Base-by-base conservation (phyloP, 2,113 vertebrate genomes). In the Scomber scombrus region DNA sequence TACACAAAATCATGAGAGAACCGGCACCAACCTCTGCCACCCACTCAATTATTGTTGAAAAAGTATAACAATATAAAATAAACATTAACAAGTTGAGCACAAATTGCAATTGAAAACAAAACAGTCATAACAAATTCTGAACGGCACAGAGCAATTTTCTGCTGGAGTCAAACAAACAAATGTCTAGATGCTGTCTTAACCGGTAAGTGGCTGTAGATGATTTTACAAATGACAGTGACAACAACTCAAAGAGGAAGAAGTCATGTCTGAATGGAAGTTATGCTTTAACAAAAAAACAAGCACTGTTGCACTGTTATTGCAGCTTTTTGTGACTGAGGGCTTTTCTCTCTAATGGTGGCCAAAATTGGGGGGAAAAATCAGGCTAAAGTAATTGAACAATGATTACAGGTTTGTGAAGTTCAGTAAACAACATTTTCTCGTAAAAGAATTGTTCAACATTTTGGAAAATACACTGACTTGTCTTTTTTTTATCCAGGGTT, bases 101-200 rank as follows among this genome's bases (percentile, higher is more conserved):
- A 81, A 88, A 85, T 69, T 86, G 65, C 64, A 54, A 71, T 19
- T 56, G 71, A 84, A 86, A 85, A 86, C 72, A 88, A 86, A 80
- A 81, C 72, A 86, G 81, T 78, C 81, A 78, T 23, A 78, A 71
- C 71, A 66, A 85, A 69, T n/a, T 52, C 50, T 78, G 71, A 80
- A 85, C 52, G 69, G 43, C 75, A 72, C 23, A 4, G 63, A 89
- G 69, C 79, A 83, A 87, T 91, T 88, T 89, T 54, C 70, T 71
- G 73, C 68, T 10, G 34, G 66, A 81, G 87, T 80, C 81, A 78
- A 86, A 71, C 82, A 86, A 88, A 91, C 75, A 85, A 76, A 79
- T 45, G 58, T 56, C 54, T 46, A 54, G 69, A 43, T 75, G 72
- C 64, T 60, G 61, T 69, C 87, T 85, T 84, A 79, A 75, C 63